Base-by-base conservation (phyloP, 2,797 vertebrate genomes). In the Notolabrus celidotus region DNA sequence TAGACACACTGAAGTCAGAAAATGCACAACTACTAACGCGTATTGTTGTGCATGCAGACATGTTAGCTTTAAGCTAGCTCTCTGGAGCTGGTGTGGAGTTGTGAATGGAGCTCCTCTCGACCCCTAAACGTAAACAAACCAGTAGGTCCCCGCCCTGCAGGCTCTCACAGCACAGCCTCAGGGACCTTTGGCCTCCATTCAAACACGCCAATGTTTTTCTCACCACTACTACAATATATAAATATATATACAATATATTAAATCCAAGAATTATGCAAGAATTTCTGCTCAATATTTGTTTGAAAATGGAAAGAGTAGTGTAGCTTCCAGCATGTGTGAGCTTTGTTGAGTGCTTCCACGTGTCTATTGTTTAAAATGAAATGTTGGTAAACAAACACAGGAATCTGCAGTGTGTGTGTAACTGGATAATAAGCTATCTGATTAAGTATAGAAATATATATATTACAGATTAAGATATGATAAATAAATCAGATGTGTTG, bases 61-160 rank as follows among this genome's bases (percentile, higher is more conserved):
- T 5, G 59, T 2, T 31, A 51, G 54, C 41, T 49, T 31, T 52
- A 49, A 12, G 41, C 9, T 9, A 16, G 22, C 34, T 74, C 67
- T 62, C 71, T 5, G 38, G 25, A 34, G 61, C 58, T 17, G 19
- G 12, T 4, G 1, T 7, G 25, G 60, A 33, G 56, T 81, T 82
- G 74, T 87, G 86, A 88, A 86, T 85, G 86, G 64, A 77, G 75
- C 74, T 71, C 15, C n/a, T 27, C 54, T 67, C 74, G 69, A 83
- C 75, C 83, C 72, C 67, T 69, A 57, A 86, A 93, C 84, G 90
- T 93, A 92, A 93, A 93, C 92, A 93, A 93, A 92, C 87, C 77
- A 1, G 45, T 5, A 55, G 57, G 86, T 88, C 88, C 63, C 88
- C 89, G 85, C 89, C 90, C 86, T 90, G 71, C 69, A 23, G 46